Evolutionary conservation across 2,888 invertebrate species (phyloP).

Genomic region (Altica lythri): DNA sequence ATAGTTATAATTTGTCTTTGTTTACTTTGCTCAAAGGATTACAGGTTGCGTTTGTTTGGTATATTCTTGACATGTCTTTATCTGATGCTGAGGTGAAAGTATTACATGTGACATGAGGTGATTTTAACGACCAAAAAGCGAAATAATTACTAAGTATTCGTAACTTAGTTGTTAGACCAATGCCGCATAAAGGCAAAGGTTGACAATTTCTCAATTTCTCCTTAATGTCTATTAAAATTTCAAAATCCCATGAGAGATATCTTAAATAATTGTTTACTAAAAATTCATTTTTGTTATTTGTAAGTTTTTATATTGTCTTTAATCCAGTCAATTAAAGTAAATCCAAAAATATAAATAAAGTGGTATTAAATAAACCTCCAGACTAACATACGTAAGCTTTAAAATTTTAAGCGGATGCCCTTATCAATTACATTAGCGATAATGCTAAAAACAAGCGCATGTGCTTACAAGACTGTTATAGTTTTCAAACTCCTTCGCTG

Average conservation of each 20-base stretch:
- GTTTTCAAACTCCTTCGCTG: constrained; percentile 26
- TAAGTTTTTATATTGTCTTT: neutral
- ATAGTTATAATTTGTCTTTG: too few species aligned
- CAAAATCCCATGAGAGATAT: neutral
- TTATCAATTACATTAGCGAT: constrained; percentile 29
- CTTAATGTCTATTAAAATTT: too few species aligned
- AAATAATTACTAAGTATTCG: too few species aligned
- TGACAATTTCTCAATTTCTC: too few species aligned
- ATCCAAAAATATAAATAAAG: neutral
- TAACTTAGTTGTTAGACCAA: too few species aligned
- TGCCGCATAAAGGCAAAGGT: too few species aligned
- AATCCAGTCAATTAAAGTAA: neutral
- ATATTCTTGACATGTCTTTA: too few species aligned
- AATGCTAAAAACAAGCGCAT: constrained; percentile 37
- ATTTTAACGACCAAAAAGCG: too few species aligned
- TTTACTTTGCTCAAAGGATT: too few species aligned
- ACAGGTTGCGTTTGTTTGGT: too few species aligned
- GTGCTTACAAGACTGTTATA: constrained; percentile 32
- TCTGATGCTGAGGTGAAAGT: too few species aligned
- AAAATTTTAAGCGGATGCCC: constrained; percentile 20
- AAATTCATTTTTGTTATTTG: neutral
- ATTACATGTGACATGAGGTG: too few species aligned
- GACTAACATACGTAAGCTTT: constrained; percentile 3
- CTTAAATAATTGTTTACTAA: neutral
- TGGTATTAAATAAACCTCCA: neutral